Evolutionary conservation across 1,140 invertebrate genomes (phyloP).

Genomic region (Drosophila persimilis): DNA sequence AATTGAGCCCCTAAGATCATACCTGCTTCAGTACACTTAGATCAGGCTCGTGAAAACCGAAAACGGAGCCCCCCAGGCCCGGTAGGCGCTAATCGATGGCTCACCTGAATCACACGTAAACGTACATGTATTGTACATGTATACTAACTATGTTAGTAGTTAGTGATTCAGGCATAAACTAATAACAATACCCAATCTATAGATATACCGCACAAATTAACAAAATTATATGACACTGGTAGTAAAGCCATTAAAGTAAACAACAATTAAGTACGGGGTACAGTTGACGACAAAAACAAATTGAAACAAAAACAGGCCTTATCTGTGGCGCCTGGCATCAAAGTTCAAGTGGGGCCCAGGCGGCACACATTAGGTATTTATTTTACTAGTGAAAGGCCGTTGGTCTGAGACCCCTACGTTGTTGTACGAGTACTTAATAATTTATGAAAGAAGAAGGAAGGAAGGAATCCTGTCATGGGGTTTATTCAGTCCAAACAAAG

Average conservation of each 20-base stretch:
- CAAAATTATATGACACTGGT: slow-evolving; percentile 30
- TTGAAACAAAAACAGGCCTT: slow-evolving; percentile 48
- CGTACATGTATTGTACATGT: background rate
- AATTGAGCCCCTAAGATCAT: slow-evolving; percentile 3
- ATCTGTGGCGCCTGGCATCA: slow-evolving; percentile 53
- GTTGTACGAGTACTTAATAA: no score
- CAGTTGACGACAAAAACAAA: slow-evolving; percentile 62
- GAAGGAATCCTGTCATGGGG: no score
- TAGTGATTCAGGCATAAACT: background rate
- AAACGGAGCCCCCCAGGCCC: background rate
- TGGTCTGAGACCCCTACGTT: no score
- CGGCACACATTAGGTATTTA: slow-evolving; percentile 37
- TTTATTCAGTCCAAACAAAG: background rate
- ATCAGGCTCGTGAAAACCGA: slow-evolving; percentile 6
- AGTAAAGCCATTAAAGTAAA: slow-evolving; percentile 19
- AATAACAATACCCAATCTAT: slow-evolving; percentile 31
- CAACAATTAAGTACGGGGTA: slow-evolving; percentile 56
- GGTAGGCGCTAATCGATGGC: slow-evolving; percentile 40
- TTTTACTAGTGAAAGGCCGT: slow-evolving; percentile 12
- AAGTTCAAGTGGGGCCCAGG: slow-evolving; percentile 60
- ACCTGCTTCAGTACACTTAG: slow-evolving; percentile 3
- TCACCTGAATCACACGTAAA: slow-evolving; percentile 27
- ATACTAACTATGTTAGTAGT: slow-evolving; percentile 11
- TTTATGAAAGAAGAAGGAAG: no score
- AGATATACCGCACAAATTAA: slow-evolving; percentile 52